Evolutionary conservation across 2,888 invertebrate species (phyloP), one percentile per base, ranked within the genome.

Genomic region (Scaptomyza reducta): DNA sequence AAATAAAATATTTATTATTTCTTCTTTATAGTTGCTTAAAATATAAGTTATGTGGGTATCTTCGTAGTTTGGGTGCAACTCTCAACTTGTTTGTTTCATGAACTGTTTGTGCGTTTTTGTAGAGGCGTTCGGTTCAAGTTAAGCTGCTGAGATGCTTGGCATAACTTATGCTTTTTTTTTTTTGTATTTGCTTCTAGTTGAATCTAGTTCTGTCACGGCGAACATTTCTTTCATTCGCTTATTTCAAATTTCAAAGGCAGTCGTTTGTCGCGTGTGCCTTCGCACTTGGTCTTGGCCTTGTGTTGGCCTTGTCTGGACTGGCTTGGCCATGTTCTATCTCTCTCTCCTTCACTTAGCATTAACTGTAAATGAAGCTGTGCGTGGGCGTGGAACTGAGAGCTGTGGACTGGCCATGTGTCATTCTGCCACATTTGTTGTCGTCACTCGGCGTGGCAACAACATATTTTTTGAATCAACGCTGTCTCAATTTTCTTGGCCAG

Each of bases 91-190:
- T 67, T 73, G 25, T 44, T 56, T 50, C 64, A 54, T 42, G 54
- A 56, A 44, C 55, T 65, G 58, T 51, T 55, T 29, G 45, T 47
- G 62, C 44, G 44, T 51, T 38, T 62, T 67, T 50, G 31, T 29
- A n/a, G 45, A 14, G 77, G 50, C 67, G 67, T 72, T 79, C 68
- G 73, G 73, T 67, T 83, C 76, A 58, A 63, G 73, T 78, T 82
- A 63, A 79, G 85, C 79, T 66, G 65, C 29, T 66, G 57, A 77
- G 79, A 82, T 86, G 54, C 66, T 71, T 71, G 73, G 72, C 78
- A 75, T 80, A 83, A 78, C 86, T 79, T 79, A 76, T 70, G 49
- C 74, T 59, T 61, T 16, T 57, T 27, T 31, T 33, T 11, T 16
- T n/a, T 16, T 35, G 27, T 35, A 4, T 29, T 38, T 4, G 38